A percentile compares a stretch with the other conserved stretches of the same genome.
phyloP scores from a whole-genome alignment of 2,113 vertebrate species.

The Sander lucioperca region DNA sequence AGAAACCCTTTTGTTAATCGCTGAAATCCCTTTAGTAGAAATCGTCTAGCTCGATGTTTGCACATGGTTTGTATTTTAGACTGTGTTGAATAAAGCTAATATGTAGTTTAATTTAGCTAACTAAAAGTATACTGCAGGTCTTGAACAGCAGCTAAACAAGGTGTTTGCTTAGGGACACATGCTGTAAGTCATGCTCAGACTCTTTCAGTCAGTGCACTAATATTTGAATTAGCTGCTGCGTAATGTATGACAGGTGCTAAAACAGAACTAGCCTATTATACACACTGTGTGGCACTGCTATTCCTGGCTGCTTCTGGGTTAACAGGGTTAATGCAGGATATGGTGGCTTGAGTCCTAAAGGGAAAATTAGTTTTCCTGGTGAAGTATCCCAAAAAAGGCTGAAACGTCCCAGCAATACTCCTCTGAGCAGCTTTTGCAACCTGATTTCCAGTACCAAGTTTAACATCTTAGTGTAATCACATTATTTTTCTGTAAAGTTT shows the following conservation, averaged over 20 bases:
- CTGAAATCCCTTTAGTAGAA: conserved; percentile 4
- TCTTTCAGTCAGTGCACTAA: conserved; percentile 27
- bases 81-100: conserved; percentile 13
- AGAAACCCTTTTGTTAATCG: conserved; percentile 14
- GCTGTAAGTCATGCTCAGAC: conserved; percentile 36
- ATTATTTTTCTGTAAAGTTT: conserved; percentile 44
- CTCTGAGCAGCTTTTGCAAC: conserved; percentile 26
- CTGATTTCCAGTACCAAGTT: conserved; percentile 15
- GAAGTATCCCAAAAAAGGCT: conserved; percentile 30
- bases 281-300: conserved; percentile 28
- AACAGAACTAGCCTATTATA: conserved; percentile 42
- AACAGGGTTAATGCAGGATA: conserved; percentile 37
- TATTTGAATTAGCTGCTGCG: conserved; percentile 39
- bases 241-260: conserved; percentile 44
- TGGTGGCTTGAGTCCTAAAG: conserved; percentile 19
- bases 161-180: conserved; percentile 32
- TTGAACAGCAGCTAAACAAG: conserved; percentile 4
- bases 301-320: conserved; percentile 29
- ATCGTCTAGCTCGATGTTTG: background rate
- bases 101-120: conserved; percentile 7
- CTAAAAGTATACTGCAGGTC: background rate
- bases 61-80: conserved; percentile 3
- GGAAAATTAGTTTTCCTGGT: conserved; percentile 35
- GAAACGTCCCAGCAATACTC: conserved; percentile 22
- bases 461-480: conserved; percentile 10